A percentile compares a stretch with the other conserved stretches of the same genome.
Evolutionary conservation across 2,797 vertebrate species (phyloP).

Genomic region (Takifugu ocellatus): DNA sequence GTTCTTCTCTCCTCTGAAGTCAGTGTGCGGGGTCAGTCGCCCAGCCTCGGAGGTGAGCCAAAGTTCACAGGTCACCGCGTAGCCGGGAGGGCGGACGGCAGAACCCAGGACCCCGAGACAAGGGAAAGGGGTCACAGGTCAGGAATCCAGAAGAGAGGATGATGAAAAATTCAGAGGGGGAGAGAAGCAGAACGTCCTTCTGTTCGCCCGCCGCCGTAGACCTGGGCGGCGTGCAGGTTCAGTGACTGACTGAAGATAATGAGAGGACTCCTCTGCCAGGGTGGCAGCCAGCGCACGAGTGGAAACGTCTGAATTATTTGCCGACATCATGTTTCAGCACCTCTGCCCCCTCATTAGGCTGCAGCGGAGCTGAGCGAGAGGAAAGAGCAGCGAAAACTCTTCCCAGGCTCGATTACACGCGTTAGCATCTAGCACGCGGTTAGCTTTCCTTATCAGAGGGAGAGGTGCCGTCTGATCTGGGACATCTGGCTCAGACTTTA

Average conservation of each 20-base stretch:
- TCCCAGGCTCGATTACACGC: not conserved
- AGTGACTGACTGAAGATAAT: slow-evolving; percentile 50
- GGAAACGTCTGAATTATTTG: slow-evolving; percentile 24
- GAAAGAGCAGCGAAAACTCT: slow-evolving; percentile 7
- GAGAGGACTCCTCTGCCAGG: slow-evolving; percentile 23
- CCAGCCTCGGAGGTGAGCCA: slow-evolving; percentile 60
- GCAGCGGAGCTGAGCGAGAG: slow-evolving; percentile 23
- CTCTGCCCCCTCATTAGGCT: slow-evolving; percentile 9
- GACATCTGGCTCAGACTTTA: not conserved
- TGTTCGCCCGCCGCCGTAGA: too few species aligned
- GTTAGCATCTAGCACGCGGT: too few species aligned
- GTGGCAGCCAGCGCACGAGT: slow-evolving; percentile 20
- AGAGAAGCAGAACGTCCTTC: too few species aligned
- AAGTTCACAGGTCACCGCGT: slow-evolving; percentile 66
- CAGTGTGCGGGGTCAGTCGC: slow-evolving; percentile 46
- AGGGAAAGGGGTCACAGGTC: slow-evolving; percentile 64
- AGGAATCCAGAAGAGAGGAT: slow-evolving; percentile 17
- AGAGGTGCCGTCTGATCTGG: not conserved
- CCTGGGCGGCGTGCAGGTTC: slow-evolving; percentile 32
- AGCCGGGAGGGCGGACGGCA: slow-evolving; percentile 61
- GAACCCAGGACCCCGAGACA: slow-evolving; percentile 58
- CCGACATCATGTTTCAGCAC: slow-evolving; percentile 19
- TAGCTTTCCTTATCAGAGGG: too few species aligned
- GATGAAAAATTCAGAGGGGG: too few species aligned
- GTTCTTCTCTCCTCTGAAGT: slow-evolving; percentile 65